phyloP scores from a whole-genome alignment of 1,140 invertebrate genomes.

The Pseudobourletiella spinata region DNA sequence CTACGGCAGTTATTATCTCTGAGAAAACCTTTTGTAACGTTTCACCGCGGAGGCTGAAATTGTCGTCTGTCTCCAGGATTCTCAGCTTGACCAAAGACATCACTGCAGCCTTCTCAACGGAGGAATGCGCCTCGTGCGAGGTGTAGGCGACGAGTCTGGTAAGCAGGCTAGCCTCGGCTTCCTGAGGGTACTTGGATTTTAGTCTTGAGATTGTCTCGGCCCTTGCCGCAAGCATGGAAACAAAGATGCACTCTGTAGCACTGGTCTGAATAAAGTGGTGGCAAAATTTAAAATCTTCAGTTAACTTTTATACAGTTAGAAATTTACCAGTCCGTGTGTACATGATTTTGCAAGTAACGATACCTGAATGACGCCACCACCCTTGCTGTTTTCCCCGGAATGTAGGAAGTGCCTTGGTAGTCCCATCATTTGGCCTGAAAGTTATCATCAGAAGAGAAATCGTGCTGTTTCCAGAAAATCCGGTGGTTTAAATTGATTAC shows the following conservation, averaged over 20 bases:
- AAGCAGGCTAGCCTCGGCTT: conserved; percentile 87
- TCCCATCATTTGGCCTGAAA: conserved; percentile 62
- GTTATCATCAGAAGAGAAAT: too few species aligned
- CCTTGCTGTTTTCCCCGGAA: conserved; percentile 67
- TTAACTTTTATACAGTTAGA: too few species aligned
- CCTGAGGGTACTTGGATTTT: conserved; percentile 78
- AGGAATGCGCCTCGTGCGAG: conserved; percentile 94
- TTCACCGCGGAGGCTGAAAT: conserved; percentile 78
- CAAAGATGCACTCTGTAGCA: conserved; percentile 93
- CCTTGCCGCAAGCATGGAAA: conserved; percentile 87
- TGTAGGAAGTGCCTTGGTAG: conserved; percentile 78
- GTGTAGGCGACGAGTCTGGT: conserved; percentile 89
- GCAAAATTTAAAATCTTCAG: too few species aligned
- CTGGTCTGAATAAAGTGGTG: too few species aligned
- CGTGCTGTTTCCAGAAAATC: too few species aligned
- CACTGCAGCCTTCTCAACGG: conserved; percentile 98
- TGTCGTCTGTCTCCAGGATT: conserved; percentile 92
- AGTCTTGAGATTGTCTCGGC: conserved; percentile 84
- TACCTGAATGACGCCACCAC: conserved; percentile 83
- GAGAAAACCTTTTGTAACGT: conserved; percentile 52
- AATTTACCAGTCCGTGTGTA: too few species aligned
- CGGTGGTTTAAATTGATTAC: too few species aligned
- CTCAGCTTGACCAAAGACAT: conserved; percentile 95
- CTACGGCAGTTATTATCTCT: too few species aligned
- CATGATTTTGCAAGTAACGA: too few species aligned